These are phyloP conservation scores for Heliconius sara DNA, from an alignment of 2,888 invertebrate species.

Conservation along the genomic window DNA sequence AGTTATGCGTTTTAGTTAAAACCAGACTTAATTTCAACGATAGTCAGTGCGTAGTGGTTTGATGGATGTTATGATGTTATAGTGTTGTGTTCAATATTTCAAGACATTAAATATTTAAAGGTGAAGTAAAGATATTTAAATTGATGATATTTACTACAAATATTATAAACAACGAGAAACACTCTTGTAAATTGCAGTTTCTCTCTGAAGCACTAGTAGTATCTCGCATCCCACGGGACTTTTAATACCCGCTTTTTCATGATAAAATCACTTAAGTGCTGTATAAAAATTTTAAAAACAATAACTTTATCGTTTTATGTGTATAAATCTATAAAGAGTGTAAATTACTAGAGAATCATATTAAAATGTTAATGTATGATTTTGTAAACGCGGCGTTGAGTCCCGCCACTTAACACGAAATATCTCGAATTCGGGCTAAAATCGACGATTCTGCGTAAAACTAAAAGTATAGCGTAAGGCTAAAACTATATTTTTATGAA, in stretches of 20 bases:
- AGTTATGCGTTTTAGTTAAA: neutral
- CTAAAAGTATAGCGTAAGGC: too few species aligned
- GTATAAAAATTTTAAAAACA: neutral
- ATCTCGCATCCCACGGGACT: slow-evolving; percentile 34
- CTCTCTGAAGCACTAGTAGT: slow-evolving; percentile 37
- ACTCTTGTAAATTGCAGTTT: slow-evolving; percentile 41
- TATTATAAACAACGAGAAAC: slow-evolving; percentile 38
- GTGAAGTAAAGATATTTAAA: slow-evolving; percentile 23
- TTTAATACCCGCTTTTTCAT: slow-evolving; percentile 9
- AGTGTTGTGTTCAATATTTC: neutral
- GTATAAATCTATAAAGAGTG: neutral
- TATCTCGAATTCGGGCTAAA: too few species aligned
- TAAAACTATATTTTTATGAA: too few species aligned
- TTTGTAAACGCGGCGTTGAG: too few species aligned
- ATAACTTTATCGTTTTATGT: neutral
- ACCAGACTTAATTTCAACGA: neutral
- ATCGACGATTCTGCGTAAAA: too few species aligned
- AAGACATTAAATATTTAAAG: neutral
- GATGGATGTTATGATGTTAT: neutral
- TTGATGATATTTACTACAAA: slow-evolving; percentile 33
- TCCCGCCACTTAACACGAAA: too few species aligned
- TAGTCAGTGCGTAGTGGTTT: neutral
- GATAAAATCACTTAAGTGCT: slow-evolving; percentile 5
- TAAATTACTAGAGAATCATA: neutral
- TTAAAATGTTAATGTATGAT: too few species aligned